Evolutionary conservation across 2,888 invertebrate genomes (phyloP), one percentile per base, ranked within the genome.

Genomic region (Tolmerus cingulatus): DNA sequence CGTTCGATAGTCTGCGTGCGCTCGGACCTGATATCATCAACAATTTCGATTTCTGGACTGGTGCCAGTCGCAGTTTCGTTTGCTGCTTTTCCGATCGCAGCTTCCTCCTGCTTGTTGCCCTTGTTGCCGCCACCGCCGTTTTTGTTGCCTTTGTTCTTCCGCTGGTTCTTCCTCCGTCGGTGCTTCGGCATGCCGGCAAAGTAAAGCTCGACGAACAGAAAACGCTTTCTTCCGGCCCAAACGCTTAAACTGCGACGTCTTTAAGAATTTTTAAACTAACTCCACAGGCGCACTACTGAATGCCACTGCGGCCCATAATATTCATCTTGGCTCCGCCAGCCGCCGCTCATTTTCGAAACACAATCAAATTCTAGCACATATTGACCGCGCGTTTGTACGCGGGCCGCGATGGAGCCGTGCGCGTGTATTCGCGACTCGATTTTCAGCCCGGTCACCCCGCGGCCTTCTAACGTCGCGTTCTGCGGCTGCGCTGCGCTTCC

Each of bases 141-240:
- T 1, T 46, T 81, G 23, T 77, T 87, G 86, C 57, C 40, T 55
- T 86, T 86, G 23, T 34, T 77, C 27, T 86, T 86, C 23, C 66
- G 74, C 34, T 88, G 88, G 43, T 87, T 87, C 57, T 88, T 88
- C 66, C 43, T 87, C n/a, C 86, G 85, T 77, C 87, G 87, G 86
- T 87, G 46, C 81, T 86, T 88, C 27, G 88, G 88, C 88, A 88
- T 66, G 57, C 88, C 88, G 88, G 74, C 30, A 3, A 30, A 74
- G 12, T 8, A 74, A 85, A 74, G 85, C 85, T 85, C 85, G 46
- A 43, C 27, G 30, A 55, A 30, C 74, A 74, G 82, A 85, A 74
- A 79, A 43, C 46, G 85, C 74, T 74, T 74, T 85, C 43, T 85
- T 37, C 85, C 46, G 27, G 27, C 85, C 74, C 12, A 74, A 74